Percentiles rank a stretch among this genome's conserved stretches.
phyloP scores from a whole-genome alignment of 2,888 invertebrate genomes.

The Hyles lineata region DNA sequence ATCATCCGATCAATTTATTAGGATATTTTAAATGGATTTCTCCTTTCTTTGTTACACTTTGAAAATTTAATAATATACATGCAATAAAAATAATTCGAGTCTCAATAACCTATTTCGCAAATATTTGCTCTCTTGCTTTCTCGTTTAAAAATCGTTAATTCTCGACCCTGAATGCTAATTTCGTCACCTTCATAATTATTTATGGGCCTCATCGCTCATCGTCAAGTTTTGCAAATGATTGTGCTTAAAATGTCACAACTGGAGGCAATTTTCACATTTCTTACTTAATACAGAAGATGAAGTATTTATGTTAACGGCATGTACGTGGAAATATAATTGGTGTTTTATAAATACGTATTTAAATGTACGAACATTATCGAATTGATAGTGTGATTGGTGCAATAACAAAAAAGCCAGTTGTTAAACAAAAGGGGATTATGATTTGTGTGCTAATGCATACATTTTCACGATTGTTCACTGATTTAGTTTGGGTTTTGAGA shows the following conservation, averaged over 20 bases:
- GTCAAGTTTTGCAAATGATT: not conserved
- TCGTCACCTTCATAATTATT: constrained; percentile 6
- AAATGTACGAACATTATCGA: not conserved
- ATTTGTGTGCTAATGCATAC: too few species aligned
- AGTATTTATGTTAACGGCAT: not conserved
- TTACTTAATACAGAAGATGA: not conserved
- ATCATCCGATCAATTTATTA: too few species aligned
- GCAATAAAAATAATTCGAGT: too few species aligned
- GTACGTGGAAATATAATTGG: not conserved
- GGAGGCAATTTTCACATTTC: not conserved
- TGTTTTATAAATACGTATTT: not conserved
- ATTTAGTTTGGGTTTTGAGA: too few species aligned
- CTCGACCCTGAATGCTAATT: not conserved
- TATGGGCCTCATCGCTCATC: constrained; percentile 9
- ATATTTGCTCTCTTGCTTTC: too few species aligned
- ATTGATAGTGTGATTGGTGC: not conserved
- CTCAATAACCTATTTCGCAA: too few species aligned
- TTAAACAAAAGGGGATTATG: too few species aligned
- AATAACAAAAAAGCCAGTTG: too few species aligned
- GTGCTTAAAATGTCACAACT: not conserved
- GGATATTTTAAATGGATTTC: too few species aligned
- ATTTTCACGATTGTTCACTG: too few species aligned
- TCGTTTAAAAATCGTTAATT: not conserved
- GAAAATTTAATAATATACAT: too few species aligned
- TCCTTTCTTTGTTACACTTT: too few species aligned